Conservation (phyloP, 2,113 vertebrate species). For the Podocnemis expansa region DNA sequence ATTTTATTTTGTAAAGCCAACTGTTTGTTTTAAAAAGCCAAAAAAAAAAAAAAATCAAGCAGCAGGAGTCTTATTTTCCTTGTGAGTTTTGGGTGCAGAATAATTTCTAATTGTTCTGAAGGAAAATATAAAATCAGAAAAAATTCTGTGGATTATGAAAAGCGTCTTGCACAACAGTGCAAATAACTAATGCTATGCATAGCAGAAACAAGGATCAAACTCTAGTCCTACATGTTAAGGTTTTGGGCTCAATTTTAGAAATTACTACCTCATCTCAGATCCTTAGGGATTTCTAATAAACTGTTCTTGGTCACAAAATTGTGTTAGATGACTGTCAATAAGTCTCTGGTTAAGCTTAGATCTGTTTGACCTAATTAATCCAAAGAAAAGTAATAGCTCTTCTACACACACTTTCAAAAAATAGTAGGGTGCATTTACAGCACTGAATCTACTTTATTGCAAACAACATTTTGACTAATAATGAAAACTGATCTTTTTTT, state of each 20-base stretch:
- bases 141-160: conserved; percentile 46
- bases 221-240: neutral
- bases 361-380: neutral
- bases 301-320: neutral
- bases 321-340: neutral
- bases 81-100: conserved; percentile 67
- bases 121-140: conserved; percentile 17
- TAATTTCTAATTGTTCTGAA: conserved; percentile 49
- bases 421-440: neutral
- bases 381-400: neutral
- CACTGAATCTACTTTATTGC: neutral
- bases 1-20: conserved; percentile 70
- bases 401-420: neutral
- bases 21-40: conserved; percentile 19
- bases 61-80: conserved; percentile 40
- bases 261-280: neutral
- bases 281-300: neutral
- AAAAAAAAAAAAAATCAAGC: conserved; percentile 32
- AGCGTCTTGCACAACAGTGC: neutral
- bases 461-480: neutral
- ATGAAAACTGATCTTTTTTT: neutral
- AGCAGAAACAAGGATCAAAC: neutral
- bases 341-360: neutral
- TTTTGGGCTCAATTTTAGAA: neutral
- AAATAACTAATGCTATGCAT: neutral